These are phyloP conservation scores for Chondrosia reniformis DNA, from an alignment of 37 sponge, comb jelly and placozoan genomes.

Conservation along the genomic window DNA sequence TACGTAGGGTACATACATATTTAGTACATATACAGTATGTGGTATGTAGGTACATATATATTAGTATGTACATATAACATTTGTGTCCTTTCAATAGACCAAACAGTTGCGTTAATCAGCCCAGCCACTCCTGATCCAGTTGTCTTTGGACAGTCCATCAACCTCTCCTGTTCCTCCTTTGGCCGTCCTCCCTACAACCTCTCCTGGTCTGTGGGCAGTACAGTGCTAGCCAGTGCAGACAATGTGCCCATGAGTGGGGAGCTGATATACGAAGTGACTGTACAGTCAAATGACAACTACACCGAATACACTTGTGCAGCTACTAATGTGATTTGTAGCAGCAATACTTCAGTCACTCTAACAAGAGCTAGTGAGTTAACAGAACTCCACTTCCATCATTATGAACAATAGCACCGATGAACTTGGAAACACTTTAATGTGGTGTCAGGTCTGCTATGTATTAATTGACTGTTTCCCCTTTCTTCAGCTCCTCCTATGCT, in stretches of 20 bases:
- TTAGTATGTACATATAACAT: background rate
- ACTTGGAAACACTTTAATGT: no score
- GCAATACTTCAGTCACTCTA: conserved; percentile 10
- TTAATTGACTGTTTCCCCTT: no score
- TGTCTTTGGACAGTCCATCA: conserved; percentile 6
- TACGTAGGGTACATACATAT: no score
- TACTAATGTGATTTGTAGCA: background rate
- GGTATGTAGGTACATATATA: no score
- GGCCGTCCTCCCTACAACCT: conserved; percentile 17
- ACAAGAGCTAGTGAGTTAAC: conserved; percentile 1
- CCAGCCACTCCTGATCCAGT: conserved; percentile 11
- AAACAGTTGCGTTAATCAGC: background rate
- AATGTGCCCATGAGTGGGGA: background rate
- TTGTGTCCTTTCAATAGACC: background rate
- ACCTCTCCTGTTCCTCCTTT: background rate
- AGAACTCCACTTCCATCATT: background rate
- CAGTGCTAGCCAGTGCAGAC: background rate
- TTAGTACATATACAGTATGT: no score
- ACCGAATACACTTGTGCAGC: conserved; percentile 16
- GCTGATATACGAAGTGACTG: background rate
- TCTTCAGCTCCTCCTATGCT: conserved; percentile 10
- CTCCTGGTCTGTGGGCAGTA: background rate
- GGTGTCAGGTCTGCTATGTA: no score
- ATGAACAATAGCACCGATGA: background rate
- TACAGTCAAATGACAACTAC: background rate